These are phyloP conservation scores for Periophthalmus modestus DNA, from an alignment of 2,113 vertebrate genomes.

Conservation along the genomic window DNA sequence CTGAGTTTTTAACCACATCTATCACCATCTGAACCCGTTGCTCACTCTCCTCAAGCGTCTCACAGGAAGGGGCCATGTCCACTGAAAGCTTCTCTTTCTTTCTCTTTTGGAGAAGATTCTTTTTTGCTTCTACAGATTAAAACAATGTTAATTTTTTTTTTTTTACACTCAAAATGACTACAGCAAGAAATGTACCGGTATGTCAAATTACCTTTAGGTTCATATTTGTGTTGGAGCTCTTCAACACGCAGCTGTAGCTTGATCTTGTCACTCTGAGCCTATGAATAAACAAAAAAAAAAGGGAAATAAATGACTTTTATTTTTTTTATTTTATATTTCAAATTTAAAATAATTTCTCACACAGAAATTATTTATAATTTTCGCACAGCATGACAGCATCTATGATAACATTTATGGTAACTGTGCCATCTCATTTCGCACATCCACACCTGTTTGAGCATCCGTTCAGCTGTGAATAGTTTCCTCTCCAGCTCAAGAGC, in stretches of 20 bases:
- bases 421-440: too few relatives aligned
- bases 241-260: slow-evolving; percentile 85
- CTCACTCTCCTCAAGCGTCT: background rate
- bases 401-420: too few relatives aligned
- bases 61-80: slow-evolving; percentile 13
- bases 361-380: too few relatives aligned
- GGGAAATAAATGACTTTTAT: background rate
- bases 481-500: slow-evolving; percentile 92
- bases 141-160: background rate
- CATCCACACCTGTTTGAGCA: slow-evolving; percentile 78
- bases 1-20: slow-evolving; percentile 1
- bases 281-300: background rate
- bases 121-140: slow-evolving; percentile 72
- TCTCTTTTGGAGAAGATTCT: slow-evolving; percentile 70
- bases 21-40: background rate
- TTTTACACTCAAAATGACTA: background rate
- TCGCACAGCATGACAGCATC: too few relatives aligned
- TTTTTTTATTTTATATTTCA: background rate
- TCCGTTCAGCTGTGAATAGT: slow-evolving; percentile 84
- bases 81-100: slow-evolving; percentile 83
- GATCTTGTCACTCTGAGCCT: slow-evolving; percentile 87
- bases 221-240: slow-evolving; percentile 89
- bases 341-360: background rate
- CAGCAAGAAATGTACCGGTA: background rate
- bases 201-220: slow-evolving; percentile 83